phyloP scores from a whole-genome alignment of 2,113 vertebrate genomes.

The Oryctolagus cuniculus region DNA sequence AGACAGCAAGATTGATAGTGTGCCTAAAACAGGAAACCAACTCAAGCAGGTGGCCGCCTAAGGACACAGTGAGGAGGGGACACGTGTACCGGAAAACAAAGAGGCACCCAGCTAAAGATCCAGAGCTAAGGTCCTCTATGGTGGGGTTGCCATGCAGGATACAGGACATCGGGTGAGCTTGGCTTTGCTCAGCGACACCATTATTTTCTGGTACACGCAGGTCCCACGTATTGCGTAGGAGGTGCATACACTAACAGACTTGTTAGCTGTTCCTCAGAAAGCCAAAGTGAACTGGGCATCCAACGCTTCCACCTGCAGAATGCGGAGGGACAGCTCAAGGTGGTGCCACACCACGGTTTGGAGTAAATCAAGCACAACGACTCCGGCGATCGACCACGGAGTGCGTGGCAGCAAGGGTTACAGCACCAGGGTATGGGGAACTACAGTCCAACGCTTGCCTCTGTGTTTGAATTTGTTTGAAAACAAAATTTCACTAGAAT shows the following conservation, averaged over 20 bases:
- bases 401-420: neutral
- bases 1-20: neutral
- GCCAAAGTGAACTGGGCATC: neutral
- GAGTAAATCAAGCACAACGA: neutral
- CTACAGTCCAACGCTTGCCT: no score
- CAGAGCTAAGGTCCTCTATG: neutral
- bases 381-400: neutral
- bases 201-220: neutral
- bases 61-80: neutral
- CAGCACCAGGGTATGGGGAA: neutral
- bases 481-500: slow-evolving; percentile 55
- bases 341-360: no score
- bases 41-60: neutral
- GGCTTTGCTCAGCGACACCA: neutral
- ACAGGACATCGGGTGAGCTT: neutral
- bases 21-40: neutral
- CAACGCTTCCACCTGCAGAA: neutral
- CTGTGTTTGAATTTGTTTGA: neutral
- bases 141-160: neutral
- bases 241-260: neutral
- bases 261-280: neutral
- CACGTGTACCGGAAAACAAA: neutral
- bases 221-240: neutral
- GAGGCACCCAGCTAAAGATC: neutral
- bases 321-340: no score